Conservation (phyloP, 2,797 vertebrate genomes). For the Micromesistius poutassou region DNA sequence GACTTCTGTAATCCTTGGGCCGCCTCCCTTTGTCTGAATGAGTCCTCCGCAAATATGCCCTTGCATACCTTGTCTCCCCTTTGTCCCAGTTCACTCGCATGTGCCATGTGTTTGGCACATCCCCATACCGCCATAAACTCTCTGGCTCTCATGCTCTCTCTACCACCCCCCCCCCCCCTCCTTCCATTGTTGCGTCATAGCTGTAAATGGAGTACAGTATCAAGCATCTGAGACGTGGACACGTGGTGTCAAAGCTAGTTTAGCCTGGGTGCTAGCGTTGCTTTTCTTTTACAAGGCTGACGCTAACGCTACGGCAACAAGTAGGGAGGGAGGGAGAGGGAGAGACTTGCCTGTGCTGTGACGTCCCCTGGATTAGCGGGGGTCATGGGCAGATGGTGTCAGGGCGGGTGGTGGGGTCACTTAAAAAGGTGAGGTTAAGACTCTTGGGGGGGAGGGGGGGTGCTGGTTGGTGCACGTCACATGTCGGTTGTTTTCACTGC, state of each 20-base stretch:
- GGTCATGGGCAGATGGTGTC: constrained; percentile 65
- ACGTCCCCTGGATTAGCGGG: constrained; percentile 64
- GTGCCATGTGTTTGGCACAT: too few species aligned
- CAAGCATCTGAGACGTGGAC: too few species aligned
- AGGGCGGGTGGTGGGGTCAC: constrained; percentile 6
- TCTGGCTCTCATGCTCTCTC: neutral
- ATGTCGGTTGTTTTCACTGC: too few species aligned
- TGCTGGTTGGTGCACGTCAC: too few species aligned
- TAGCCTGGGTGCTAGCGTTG: too few species aligned
- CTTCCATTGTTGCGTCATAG: too few species aligned
- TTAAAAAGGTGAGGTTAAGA: constrained; percentile 44
- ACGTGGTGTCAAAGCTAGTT: too few species aligned
- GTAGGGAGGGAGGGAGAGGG: constrained; percentile 14
- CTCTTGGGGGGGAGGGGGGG: neutral
- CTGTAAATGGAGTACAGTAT: too few species aligned
- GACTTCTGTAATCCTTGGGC: constrained; percentile 17
- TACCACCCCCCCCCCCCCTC: neutral
- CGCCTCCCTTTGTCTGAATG: neutral
- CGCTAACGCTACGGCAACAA: constrained; percentile 7
- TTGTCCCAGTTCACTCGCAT: neutral
- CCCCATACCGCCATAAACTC: too few species aligned
- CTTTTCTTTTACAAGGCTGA: too few species aligned
- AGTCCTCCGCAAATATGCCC: neutral
- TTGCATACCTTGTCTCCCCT: constrained; percentile 7
- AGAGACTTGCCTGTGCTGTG: constrained; percentile 49